Conservation (phyloP, 2,113 vertebrate genomes). For the Ancistrus triradiatus region DNA sequence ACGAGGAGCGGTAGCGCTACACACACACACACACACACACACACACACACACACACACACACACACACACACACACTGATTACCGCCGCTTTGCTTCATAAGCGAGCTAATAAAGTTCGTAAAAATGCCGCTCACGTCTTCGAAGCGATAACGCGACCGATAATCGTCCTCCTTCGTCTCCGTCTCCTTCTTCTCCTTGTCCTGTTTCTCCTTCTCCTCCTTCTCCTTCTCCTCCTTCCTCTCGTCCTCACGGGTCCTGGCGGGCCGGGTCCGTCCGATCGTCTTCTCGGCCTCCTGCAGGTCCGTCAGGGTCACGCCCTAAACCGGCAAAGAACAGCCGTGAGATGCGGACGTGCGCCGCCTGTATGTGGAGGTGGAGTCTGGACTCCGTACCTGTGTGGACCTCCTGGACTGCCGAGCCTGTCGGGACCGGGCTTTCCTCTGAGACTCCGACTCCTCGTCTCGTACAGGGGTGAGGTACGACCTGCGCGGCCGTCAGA, state of each 20-base stretch:
- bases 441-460: slow-evolving; percentile 98
- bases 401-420: slow-evolving; percentile 96
- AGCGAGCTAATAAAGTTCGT: too few species aligned
- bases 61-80: neutral
- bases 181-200: slow-evolving; percentile 89
- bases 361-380: neutral
- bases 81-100: neutral
- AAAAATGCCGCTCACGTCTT: slow-evolving; percentile 84
- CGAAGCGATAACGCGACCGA: slow-evolving; percentile 84
- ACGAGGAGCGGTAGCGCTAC: slow-evolving; percentile 81
- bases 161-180: slow-evolving; percentile 93
- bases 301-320: slow-evolving; percentile 96
- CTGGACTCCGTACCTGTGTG: slow-evolving; percentile 76
- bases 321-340: slow-evolving; percentile 4
- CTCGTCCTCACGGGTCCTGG: slow-evolving; percentile 85
- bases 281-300: slow-evolving; percentile 98
- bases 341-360: too few species aligned
- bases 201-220: slow-evolving; percentile 91
- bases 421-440: slow-evolving; percentile 97
- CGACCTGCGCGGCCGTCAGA: slow-evolving; percentile 78
- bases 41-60: neutral
- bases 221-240: slow-evolving; percentile 89
- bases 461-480: slow-evolving; percentile 98
- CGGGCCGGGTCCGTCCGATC: slow-evolving; percentile 83
- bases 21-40: slow-evolving; percentile 3